phyloP scores from a whole-genome alignment of 2,797 vertebrate species.

The Streptopelia turtur region DNA sequence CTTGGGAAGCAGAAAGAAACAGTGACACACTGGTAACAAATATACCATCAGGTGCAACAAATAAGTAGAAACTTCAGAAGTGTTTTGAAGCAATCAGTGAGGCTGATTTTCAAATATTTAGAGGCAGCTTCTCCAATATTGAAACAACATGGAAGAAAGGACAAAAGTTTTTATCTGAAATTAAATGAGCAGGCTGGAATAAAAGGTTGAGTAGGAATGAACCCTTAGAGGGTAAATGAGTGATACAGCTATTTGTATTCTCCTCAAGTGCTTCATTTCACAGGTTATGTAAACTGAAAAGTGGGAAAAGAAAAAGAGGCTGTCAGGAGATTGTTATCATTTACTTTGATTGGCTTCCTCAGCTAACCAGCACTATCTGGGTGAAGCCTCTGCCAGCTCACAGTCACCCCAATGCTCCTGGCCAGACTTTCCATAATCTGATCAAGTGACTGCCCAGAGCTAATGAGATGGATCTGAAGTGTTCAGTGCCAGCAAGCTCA shows the following conservation, averaged over 20 bases:
- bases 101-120: neutral
- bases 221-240: neutral
- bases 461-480: slow-evolving; percentile 61
- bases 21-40: neutral
- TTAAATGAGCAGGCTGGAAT: neutral
- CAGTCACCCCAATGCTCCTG: neutral
- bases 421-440: slow-evolving; percentile 52
- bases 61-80: neutral
- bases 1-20: neutral
- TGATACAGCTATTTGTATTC: slow-evolving; percentile 22
- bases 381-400: slow-evolving; percentile 7
- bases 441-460: slow-evolving; percentile 32
- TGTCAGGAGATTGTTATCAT: slow-evolving; percentile 8
- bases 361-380: slow-evolving; percentile 9
- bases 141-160: neutral
- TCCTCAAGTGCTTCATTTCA: neutral
- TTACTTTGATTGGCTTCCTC: slow-evolving; percentile 23
- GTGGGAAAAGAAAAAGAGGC: neutral
- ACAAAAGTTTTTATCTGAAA: slow-evolving; percentile 5
- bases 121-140: neutral
- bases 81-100: neutral
- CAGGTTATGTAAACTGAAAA: slow-evolving; percentile 7
- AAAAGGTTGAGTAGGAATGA: neutral
- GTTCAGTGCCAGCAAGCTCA: slow-evolving; percentile 33
- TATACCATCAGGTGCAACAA: neutral